A percentile compares a stretch with the other conserved stretches of the same genome.
phyloP scores from a whole-genome alignment of 2,113 vertebrate species.

The Eurypyga helias region DNA sequence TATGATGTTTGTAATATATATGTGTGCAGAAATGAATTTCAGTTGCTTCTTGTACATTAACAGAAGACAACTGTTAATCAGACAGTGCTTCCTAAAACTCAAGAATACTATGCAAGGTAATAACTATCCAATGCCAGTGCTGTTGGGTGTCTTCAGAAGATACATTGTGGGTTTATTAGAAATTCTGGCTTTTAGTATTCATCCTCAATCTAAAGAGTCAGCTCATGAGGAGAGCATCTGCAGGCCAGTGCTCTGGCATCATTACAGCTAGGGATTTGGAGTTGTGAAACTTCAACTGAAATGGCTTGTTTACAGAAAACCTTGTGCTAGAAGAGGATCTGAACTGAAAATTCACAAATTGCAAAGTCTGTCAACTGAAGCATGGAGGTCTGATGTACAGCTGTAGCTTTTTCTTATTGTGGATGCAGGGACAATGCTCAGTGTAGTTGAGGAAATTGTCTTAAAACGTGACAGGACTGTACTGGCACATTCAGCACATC shows the following conservation, averaged over 20 bases:
- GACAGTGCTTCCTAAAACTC: background rate
- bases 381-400: background rate
- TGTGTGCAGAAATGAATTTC: background rate
- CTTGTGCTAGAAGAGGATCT: background rate
- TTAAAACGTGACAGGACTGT: background rate
- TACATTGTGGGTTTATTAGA: background rate
- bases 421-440: background rate
- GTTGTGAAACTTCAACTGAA: background rate
- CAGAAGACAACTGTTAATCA: background rate
- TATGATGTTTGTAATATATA: background rate
- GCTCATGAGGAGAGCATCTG: background rate
- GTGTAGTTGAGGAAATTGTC: background rate
- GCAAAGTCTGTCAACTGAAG: background rate
- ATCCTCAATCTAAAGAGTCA: background rate
- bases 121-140: background rate
- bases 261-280: background rate
- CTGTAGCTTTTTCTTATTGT: background rate
- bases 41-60: background rate
- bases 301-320: background rate
- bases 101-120: background rate
- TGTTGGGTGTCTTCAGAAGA: background rate
- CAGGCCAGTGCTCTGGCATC: background rate
- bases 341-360: background rate
- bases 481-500: rapidly evolving
- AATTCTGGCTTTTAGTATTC: background rate